These are phyloP conservation scores for Malurus melanocephalus DNA, from an alignment of 2,113 vertebrate genomes.

Conservation along the genomic window DNA sequence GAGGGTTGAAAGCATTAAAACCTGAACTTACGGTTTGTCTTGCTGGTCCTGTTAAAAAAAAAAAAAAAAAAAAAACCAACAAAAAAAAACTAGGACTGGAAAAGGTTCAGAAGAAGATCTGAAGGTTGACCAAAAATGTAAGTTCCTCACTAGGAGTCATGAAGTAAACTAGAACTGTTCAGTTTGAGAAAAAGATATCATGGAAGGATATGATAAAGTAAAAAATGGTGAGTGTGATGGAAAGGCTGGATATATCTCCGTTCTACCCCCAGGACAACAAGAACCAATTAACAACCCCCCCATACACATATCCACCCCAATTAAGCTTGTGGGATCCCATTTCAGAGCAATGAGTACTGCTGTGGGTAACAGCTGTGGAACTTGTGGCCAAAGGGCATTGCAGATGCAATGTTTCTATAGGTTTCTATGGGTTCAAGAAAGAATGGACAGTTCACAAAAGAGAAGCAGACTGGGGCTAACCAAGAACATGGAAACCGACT, in stretches of 20 bases:
- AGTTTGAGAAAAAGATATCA: background rate
- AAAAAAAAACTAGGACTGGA: too few relatives aligned
- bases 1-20: background rate
- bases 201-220: background rate
- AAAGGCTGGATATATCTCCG: background rate
- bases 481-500: background rate
- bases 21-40: accelerated
- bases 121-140: too few relatives aligned
- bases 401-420: background rate
- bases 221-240: background rate
- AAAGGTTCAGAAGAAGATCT: too few relatives aligned
- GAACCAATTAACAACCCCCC: background rate
- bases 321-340: background rate
- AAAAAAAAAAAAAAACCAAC: too few relatives aligned
- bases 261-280: background rate
- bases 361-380: background rate
- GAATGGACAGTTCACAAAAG: background rate
- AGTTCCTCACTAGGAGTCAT: background rate
- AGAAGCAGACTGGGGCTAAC: background rate
- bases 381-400: background rate
- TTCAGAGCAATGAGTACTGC: background rate
- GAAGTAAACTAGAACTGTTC: background rate
- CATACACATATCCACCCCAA: background rate
- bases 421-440: background rate
- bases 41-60: too few relatives aligned